Evolutionary conservation across 2,888 invertebrate species (phyloP), one percentile per base, ranked within the genome.

Genomic region (Helobdella robusta): DNA sequence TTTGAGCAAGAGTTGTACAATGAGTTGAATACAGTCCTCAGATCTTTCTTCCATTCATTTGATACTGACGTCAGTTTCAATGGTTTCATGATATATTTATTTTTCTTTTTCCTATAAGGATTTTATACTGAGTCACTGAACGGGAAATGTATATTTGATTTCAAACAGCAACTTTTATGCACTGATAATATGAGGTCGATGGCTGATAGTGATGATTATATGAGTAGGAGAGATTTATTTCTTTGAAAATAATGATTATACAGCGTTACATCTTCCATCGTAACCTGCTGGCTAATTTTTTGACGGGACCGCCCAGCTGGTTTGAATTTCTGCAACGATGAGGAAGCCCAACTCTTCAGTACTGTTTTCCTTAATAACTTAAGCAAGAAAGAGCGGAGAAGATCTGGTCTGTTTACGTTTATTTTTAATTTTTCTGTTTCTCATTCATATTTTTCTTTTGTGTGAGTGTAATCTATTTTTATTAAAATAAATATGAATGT

Each of bases 1-100:
- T 94, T 93, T 91, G 92, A 95, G 79, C 94, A 95, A 76, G 93
- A 94, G 80, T 84, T 94, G 59, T 95, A 95, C 81, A 87, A 87
- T 76, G 86, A 87, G 75, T 89, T 95, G 80, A 86, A 94, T 78
- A 86, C 86, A 73, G 85, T 85, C 70, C 87, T 89, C 0, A 81
- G 86, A 68, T 83, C 86, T 1, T 91, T 87, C 80, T 85, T 95
- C 73, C 89, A 94, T 76, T 89, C 89, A 11, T 95, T 95, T 80
- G 94, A 95, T 82, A 92, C 91, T 68, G 89, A 91, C 82, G 89
- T 89, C 81, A 82, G 83, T 61, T 15, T n/a, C 11, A 40, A n/a
- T 15, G 11, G 44, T 15, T 40, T 40, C 11, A 40, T 40, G 11
- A 40, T n/a, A 25, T 8, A 23, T 52, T 52, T 15, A 18, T 18